Percentiles rank a stretch among this genome's conserved stretches.
phyloP scores from a whole-genome alignment of 2,113 vertebrate genomes.

The Aphyosemion australe region DNA sequence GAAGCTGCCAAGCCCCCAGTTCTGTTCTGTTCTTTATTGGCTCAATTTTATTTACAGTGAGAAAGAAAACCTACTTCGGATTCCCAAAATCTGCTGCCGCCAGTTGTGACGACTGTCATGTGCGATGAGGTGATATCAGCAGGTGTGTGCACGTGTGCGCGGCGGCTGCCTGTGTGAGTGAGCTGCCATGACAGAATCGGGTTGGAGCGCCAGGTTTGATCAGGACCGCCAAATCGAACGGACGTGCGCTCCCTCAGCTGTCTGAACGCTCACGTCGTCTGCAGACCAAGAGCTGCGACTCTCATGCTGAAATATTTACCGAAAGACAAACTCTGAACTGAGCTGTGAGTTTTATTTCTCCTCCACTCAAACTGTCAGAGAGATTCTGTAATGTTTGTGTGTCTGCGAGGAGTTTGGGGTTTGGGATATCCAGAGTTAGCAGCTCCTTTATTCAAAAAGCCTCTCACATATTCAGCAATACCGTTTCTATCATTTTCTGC shows the following conservation, averaged over 20 bases:
- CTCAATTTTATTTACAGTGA: slow-evolving; percentile 22
- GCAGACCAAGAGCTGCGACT: slow-evolving; percentile 37
- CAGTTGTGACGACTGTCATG: too few relatives aligned
- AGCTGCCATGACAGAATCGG: slow-evolving; percentile 65
- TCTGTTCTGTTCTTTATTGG: background rate
- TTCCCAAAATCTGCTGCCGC: slow-evolving; percentile 14
- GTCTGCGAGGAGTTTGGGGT: slow-evolving; percentile 44
- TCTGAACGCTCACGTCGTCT: slow-evolving; percentile 4
- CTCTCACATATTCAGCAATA: too few relatives aligned
- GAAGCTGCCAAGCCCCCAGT: slow-evolving; percentile 26
- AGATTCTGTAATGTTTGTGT: slow-evolving; percentile 55
- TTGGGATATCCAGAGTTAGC: slow-evolving; percentile 9
- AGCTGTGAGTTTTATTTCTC: slow-evolving; percentile 37
- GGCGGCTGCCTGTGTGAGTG: slow-evolving; percentile 34
- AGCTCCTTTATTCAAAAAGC: too few relatives aligned
- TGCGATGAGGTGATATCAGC: background rate
- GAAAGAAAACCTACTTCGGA: slow-evolving; percentile 8
- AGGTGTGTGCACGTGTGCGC: slow-evolving; percentile 37
- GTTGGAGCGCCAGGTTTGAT: slow-evolving; percentile 56
- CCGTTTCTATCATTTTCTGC: too few relatives aligned
- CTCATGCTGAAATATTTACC: slow-evolving; percentile 57
- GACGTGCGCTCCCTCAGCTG: slow-evolving; percentile 44
- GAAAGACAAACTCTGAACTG: slow-evolving; percentile 40
- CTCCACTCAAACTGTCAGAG: slow-evolving; percentile 56
- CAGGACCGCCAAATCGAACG: slow-evolving; percentile 35